Base-by-base conservation (phyloP, 2,797 vertebrate species). In the Acanthornis magna region DNA sequence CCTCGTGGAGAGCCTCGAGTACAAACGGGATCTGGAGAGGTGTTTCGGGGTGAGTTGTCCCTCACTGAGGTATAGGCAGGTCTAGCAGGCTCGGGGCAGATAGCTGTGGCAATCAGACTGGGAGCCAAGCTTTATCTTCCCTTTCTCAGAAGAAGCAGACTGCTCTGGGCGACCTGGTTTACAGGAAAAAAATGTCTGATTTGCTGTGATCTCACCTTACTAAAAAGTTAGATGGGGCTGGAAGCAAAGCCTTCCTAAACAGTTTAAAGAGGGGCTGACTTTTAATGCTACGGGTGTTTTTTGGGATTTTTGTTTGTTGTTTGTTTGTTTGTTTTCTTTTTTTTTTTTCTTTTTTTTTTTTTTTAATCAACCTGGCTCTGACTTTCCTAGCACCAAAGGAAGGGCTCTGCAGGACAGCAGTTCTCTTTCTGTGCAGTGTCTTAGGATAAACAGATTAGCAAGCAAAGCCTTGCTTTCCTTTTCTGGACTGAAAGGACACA, bases 361-460 rank as follows among this genome's bases (percentile, higher is more conserved):
- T 61, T 29, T 18, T 20, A 7, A 48, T 22, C 21, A 60, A 11
- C 2, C 22, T 75, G 77, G 13, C 7, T 30, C 42, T 63, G 29
- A 36, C 20, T 77, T 86, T 73, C 40, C 25, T 75, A 75, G 25
- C 11, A 43, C n/a, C 16, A 78, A 75, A 78, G 4, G 6, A 6
- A 76, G 18, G n/a, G 4, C 2, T 87, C 14, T 93, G 32, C 36
- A 55, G 22, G 27, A 67, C 34, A 65, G 13, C 21, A 58, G 16
- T 34, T 72, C 13, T 61, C 14, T 48, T 84, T 71, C 38, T 32
- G 36, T n/a, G n/a, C 13, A 23, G 3, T 60, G 77, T 82, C 40
- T 92, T 61, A 73, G 67, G 32, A 75, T 45, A 85, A 88, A 86
- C 58, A 72, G 75, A 82, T 80, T 50, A 88, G 15, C 15, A 36